Evolutionary conservation across 2,888 invertebrate species (phyloP), one percentile per base, ranked within the genome.

Genomic region (Apamea epomidion): DNA sequence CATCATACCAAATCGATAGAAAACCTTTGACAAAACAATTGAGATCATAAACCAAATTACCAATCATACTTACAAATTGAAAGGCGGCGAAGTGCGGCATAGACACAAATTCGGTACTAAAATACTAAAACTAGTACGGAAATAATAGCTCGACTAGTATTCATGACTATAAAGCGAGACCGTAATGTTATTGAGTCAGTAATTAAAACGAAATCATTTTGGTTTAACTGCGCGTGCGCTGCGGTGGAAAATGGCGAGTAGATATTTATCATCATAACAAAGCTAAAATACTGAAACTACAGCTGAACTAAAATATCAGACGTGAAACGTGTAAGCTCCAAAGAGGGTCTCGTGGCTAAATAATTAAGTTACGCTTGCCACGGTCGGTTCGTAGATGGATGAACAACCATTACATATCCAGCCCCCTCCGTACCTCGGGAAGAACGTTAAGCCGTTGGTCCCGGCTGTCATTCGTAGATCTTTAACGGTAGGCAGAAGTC

Each of bases 181-280:
- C 60, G 37, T 54, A 58, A 72, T 72, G 73, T 60, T 62, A 65
- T 65, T 70, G 48, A 42, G 65, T 62, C 64, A 42, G 58, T 73
- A 85, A 80, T 85, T 80, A 82, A 80, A 82, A 64, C 45, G 32
- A 72, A 80, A 82, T 80, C 8, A 37, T 67, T 54, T 72, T 29
- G 45, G 48, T 64, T 76, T 83, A 21, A 78, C 58, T 54, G 80
- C 71, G 67, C 4, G 16, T 84, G 67, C 70, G 84, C 51, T n/a
- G 60, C 25, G 16, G 18, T n/a, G 65, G n/a, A 58, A 37, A 72
- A 80, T 81, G 45, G 12, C 25, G 21, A 25, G 3, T 51, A 32
- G 29, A 60, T 48, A 25, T 71, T 29, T 58, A 65, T 32, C 62
- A 70, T n/a, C 62, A 70, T n/a, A 37, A 58, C 7, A 18, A 37